Conservation (phyloP, 2,797 vertebrate species). For the Galaxias olidus region DNA sequence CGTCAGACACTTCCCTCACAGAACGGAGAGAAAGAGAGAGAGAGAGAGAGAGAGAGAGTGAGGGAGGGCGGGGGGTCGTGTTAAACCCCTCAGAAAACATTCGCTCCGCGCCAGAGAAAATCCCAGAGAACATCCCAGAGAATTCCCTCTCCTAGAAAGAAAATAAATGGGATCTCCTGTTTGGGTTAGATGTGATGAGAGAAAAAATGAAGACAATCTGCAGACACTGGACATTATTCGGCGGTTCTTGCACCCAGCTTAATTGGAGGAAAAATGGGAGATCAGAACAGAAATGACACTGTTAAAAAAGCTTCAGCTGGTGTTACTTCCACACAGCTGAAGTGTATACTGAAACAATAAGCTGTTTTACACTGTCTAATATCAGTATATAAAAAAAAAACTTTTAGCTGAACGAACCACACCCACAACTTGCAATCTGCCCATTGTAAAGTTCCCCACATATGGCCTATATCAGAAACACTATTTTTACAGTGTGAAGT, state of each 20-base stretch:
- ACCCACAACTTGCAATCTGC: too few relatives aligned
- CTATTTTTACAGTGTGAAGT: too few relatives aligned
- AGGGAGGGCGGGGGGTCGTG: neutral
- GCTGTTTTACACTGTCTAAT: too few relatives aligned
- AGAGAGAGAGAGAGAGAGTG: constrained; percentile 10
- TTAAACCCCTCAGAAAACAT: constrained; percentile 59
- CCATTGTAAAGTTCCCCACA: too few relatives aligned
- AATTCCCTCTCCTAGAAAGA: constrained; percentile 70
- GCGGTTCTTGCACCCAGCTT: constrained; percentile 45
- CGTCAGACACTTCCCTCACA: constrained; percentile 37
- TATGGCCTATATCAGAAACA: too few relatives aligned
- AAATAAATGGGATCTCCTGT: constrained; percentile 75
- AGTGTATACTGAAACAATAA: too few relatives aligned
- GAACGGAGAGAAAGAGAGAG: constrained; percentile 12
- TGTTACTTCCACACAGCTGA: too few relatives aligned
- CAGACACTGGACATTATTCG: constrained; percentile 48
- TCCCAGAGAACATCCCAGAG: constrained; percentile 74
- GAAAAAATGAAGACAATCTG: constrained; percentile 69
- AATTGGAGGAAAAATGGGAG: constrained; percentile 61
- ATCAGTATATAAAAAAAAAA: too few relatives aligned
- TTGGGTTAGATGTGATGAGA: constrained; percentile 68
- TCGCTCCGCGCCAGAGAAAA: constrained; percentile 68
- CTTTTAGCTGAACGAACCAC: too few relatives aligned
- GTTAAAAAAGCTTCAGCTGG: constrained; percentile 20
- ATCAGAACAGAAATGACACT: constrained; percentile 56